Percentiles rank a stretch among this genome's conserved stretches.
Conservation (phyloP, 2,797 vertebrate species). For the Anabas testudineus region DNA sequence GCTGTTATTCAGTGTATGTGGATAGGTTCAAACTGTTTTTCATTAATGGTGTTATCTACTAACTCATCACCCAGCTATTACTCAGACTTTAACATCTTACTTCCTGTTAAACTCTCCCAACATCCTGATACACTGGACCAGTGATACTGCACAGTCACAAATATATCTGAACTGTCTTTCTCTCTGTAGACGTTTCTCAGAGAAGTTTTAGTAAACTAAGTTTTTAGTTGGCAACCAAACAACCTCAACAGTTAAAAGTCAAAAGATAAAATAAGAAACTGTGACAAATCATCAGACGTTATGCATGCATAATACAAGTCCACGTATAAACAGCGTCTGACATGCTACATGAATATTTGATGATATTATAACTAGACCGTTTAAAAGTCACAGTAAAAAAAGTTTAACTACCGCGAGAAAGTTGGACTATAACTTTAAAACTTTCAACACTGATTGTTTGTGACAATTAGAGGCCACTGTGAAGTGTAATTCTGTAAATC, state of each 20-base stretch:
- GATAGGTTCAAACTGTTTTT: constrained; percentile 22
- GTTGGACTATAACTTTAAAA: constrained; percentile 4
- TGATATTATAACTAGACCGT: neutral
- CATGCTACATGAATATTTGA: constrained; percentile 24
- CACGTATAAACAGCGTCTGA: constrained; percentile 15
- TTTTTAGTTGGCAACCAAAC: neutral
- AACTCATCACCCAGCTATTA: constrained; percentile 40
- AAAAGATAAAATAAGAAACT: neutral
- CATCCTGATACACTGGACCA: neutral
- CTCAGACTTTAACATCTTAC: constrained; percentile 27
- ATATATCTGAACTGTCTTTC: neutral
- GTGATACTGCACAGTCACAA: neutral
- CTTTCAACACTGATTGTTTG: constrained; percentile 16
- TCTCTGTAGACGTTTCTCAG: too few species aligned
- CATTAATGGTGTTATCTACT: neutral
- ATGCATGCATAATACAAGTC: neutral
- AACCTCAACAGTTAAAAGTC: neutral
- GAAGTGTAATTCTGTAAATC: constrained; percentile 33
- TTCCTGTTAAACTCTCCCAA: too few species aligned
- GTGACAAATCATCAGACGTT: neutral
- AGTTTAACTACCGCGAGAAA: constrained; percentile 8
- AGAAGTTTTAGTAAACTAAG: neutral
- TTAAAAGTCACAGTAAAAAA: constrained; percentile 6
- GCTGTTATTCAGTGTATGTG: constrained; percentile 14
- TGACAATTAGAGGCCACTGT: constrained; percentile 29